Conservation (phyloP, 1,140 invertebrate species). For the Euwallacea fornicatus region DNA sequence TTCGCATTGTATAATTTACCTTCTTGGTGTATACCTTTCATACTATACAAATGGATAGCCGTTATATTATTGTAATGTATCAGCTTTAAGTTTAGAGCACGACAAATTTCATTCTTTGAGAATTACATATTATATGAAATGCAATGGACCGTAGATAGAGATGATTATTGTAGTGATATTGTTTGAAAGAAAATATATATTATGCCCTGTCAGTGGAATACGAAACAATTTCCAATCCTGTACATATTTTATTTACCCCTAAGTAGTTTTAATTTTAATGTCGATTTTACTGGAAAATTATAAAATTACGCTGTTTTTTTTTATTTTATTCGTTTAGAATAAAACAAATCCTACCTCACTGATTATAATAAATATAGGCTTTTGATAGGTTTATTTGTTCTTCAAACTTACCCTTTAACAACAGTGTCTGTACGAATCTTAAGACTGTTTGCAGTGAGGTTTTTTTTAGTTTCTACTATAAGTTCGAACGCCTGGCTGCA, state of each 20-base stretch:
- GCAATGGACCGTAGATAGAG: constrained; percentile 27
- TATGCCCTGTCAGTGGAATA: constrained; percentile 36
- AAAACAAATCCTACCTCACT: constrained; percentile 41
- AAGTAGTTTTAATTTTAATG: constrained; percentile 37
- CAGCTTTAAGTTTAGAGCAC: constrained; percentile 27
- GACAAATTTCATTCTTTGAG: constrained; percentile 16
- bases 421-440: constrained; percentile 41
- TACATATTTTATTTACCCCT: constrained; percentile 40
- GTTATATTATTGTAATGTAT: constrained; percentile 31
- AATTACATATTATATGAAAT: constrained; percentile 26
- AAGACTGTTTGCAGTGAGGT: constrained; percentile 43
- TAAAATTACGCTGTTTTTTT: constrained; percentile 28
- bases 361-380: constrained; percentile 37
- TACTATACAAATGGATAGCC: constrained; percentile 24
- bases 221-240: constrained; percentile 45
- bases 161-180: constrained; percentile 36
- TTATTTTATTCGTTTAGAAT: constrained; percentile 38
- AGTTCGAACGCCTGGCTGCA: constrained; percentile 33
- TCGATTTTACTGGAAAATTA: constrained; percentile 31
- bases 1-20: constrained; percentile 18
- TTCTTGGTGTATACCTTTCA: constrained; percentile 9
- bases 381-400: constrained; percentile 34
- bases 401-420: constrained; percentile 13
- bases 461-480: constrained; percentile 37
- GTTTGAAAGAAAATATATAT: constrained; percentile 39